Evolutionary conservation across 2,888 invertebrate genomes (phyloP).

Genomic region (Drosophila pegasa): DNA sequence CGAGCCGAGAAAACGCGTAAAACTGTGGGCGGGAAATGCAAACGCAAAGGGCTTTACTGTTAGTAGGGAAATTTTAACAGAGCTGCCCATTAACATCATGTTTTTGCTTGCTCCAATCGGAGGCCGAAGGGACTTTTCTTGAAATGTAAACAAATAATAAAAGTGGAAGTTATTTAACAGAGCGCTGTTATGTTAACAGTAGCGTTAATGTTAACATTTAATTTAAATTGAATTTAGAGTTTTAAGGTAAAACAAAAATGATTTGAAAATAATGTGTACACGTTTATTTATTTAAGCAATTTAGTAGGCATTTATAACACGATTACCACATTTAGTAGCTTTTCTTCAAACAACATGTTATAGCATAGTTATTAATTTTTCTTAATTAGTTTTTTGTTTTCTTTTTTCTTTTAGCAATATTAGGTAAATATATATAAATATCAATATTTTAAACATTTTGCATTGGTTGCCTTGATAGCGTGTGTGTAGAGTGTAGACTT

Average conservation of each 20-base stretch:
- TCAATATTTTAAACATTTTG: constrained; percentile 42
- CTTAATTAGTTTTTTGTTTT: constrained; percentile 10
- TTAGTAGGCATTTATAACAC: constrained; percentile 68
- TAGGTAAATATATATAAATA: constrained; percentile 35
- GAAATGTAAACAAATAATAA: neutral
- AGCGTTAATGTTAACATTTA: neutral
- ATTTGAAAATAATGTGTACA: constrained; percentile 48
- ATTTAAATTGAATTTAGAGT: neutral
- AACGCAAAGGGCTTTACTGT: constrained; percentile 39
- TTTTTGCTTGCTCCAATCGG: neutral
- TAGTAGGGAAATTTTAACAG: constrained; percentile 42
- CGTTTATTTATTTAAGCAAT: constrained; percentile 66
- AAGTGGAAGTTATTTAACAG: neutral
- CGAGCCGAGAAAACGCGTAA: constrained; percentile 55
- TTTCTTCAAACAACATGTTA: constrained; percentile 31
- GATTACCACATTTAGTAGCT: constrained; percentile 22
- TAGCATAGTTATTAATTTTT: constrained; percentile 13
- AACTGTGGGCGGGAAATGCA: constrained; percentile 62
- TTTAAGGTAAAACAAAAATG: neutral
- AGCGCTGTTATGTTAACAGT: neutral
- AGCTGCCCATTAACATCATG: neutral
- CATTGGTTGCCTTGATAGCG: constrained; percentile 38
- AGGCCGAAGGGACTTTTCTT: neutral
- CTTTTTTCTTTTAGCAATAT: constrained; percentile 38
- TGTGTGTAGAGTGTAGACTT: constrained; percentile 37